Conservation (phyloP, 2,888 invertebrate genomes). For the Bruchidius siliquastri region DNA sequence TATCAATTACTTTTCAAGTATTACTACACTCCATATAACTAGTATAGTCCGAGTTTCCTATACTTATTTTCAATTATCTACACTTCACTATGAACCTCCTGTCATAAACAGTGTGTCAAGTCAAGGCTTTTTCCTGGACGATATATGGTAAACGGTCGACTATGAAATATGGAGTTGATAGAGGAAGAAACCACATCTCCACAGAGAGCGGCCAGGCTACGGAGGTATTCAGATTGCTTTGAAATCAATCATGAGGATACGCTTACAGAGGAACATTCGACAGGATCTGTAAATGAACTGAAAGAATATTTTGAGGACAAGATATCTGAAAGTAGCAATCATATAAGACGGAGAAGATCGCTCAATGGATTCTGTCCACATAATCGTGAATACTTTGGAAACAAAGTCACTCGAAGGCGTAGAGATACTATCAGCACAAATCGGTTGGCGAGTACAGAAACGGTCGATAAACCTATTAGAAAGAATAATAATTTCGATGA, state of each 20-base stretch:
- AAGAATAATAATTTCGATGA: neutral
- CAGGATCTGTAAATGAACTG: neutral
- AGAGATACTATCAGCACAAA: neutral
- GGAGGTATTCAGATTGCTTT: neutral
- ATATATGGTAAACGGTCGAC: neutral
- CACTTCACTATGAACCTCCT: neutral
- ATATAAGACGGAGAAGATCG: neutral
- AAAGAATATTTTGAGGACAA: neutral
- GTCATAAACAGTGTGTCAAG: neutral
- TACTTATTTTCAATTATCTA: neutral
- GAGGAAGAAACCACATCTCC: neutral
- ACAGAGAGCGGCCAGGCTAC: neutral
- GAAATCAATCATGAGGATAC: neutral
- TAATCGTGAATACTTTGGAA: neutral
- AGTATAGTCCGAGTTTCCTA: no score
- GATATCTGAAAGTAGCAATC: neutral
- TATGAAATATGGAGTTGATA: neutral
- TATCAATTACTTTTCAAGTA: no score
- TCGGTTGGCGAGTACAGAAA: no score
- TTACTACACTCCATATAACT: no score
- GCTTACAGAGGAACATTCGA: neutral
- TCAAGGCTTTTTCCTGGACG: neutral
- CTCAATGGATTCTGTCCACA: neutral
- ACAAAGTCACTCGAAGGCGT: neutral
- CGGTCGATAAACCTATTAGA: neutral